Conservation (phyloP, 2,888 invertebrate genomes). For the Temnothorax rugatulus region DNA sequence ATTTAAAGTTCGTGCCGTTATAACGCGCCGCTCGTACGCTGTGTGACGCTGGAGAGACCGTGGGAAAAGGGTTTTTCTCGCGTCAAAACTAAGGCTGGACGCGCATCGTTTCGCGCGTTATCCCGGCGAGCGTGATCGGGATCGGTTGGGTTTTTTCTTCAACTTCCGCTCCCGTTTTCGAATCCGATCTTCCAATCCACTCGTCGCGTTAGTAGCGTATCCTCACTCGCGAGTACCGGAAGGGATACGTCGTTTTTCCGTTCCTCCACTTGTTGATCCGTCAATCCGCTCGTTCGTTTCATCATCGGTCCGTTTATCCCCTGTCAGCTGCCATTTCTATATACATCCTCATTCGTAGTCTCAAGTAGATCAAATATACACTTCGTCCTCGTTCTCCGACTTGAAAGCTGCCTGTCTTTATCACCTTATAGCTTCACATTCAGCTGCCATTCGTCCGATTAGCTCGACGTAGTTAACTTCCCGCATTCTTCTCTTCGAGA, state of each 20-base stretch:
- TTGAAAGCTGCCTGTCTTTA: constrained; percentile 32
- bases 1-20: constrained; percentile 35
- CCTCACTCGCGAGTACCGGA: background rate
- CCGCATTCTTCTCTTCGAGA: background rate
- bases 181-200: background rate
- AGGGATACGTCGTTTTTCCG: background rate
- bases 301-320: background rate
- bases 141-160: background rate
- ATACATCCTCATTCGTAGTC: constrained; percentile 1
- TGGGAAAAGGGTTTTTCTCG: background rate
- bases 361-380: constrained; percentile 31
- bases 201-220: background rate
- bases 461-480: background rate
- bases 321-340: background rate
- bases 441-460: constrained; percentile 22
- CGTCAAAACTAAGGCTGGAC: constrained; percentile 18
- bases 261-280: constrained; percentile 7
- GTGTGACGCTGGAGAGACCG: background rate
- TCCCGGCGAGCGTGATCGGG: background rate
- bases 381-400: background rate
- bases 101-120: background rate
- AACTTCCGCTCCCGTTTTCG: background rate
- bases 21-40: background rate
- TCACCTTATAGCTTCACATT: constrained; percentile 1
- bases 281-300: background rate